Conservation (phyloP, 2,113 vertebrate species). For the Hipposideros armiger region DNA sequence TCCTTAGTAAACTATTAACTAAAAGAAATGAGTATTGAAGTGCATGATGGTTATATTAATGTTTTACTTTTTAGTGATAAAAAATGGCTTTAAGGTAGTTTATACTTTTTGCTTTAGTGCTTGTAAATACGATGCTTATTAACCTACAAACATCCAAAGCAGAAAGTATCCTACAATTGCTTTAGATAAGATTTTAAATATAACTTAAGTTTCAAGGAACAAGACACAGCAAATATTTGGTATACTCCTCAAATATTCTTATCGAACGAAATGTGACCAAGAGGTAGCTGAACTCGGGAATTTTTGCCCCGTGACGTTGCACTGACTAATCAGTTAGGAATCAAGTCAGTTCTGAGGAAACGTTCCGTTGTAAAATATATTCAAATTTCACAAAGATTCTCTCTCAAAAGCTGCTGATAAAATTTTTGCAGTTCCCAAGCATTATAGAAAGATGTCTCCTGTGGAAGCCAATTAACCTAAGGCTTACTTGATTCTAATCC, state of each 20-base stretch:
- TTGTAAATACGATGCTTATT: not conserved
- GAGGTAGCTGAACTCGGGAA: slow-evolving; percentile 61
- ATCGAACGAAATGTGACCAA: slow-evolving; percentile 56
- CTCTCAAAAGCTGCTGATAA: slow-evolving; percentile 5
- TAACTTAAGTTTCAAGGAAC: slow-evolving; percentile 41
- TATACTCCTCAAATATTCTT: slow-evolving; percentile 52
- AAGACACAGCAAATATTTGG: slow-evolving; percentile 58
- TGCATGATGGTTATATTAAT: not conserved
- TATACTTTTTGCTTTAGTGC: not conserved
- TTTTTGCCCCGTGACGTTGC: slow-evolving; percentile 3
- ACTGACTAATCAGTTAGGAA: slow-evolving; percentile 4
- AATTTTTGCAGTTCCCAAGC: not conserved
- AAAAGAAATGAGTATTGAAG: not conserved
- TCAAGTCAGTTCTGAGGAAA: not conserved
- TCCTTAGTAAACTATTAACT: not conserved
- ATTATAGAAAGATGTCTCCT: not conserved
- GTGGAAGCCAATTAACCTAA: not conserved
- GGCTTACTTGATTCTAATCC: not conserved
- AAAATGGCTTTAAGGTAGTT: not conserved
- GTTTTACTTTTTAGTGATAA: not conserved
- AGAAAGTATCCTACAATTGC: not conserved
- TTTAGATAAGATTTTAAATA: slow-evolving; percentile 44
- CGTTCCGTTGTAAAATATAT: not conserved
- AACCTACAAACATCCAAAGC: not conserved
- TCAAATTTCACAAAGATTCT: not conserved